Percentiles rank a stretch among this genome's conserved stretches.
These are phyloP conservation scores for Rhinatrema bivittatum DNA, from an alignment of 2,797 vertebrate genomes.

Conservation along the genomic window DNA sequence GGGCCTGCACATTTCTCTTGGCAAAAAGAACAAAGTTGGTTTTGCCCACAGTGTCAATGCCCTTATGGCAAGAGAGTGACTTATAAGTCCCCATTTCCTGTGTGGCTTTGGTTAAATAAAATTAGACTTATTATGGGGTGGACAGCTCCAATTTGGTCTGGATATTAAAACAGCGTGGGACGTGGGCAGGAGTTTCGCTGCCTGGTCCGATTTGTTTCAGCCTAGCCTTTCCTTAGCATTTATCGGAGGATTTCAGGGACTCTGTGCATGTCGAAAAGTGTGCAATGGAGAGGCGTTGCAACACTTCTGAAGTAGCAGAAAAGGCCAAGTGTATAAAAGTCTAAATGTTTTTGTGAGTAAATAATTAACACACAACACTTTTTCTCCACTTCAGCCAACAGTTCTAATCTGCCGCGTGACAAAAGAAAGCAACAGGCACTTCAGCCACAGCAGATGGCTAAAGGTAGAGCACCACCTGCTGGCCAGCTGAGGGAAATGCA, in stretches of 20 bases:
- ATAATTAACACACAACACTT: slow-evolving; percentile 26
- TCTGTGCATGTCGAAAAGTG: slow-evolving; percentile 7
- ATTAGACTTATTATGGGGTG: slow-evolving; percentile 26
- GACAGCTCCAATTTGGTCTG: slow-evolving; percentile 28
- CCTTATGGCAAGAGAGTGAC: slow-evolving; percentile 24
- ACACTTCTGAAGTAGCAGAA: neutral
- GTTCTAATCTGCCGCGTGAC: slow-evolving; percentile 12
- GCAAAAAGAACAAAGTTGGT: slow-evolving; percentile 1
- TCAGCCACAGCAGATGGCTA: slow-evolving; percentile 38
- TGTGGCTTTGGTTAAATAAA: slow-evolving; percentile 21
- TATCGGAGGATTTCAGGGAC: slow-evolving; percentile 3
- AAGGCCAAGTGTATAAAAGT: slow-evolving; percentile 11
- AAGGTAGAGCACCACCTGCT: slow-evolving; percentile 64
- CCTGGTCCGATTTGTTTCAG: slow-evolving; percentile 3
- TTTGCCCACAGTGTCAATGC: slow-evolving; percentile 25
- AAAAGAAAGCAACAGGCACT: neutral
- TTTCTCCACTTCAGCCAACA: slow-evolving; percentile 6
- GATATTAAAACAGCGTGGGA: slow-evolving; percentile 34
- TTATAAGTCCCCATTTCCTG: slow-evolving; percentile 25
- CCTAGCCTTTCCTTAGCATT: slow-evolving; percentile 7
- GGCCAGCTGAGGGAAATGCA: slow-evolving; percentile 20
- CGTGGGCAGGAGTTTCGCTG: slow-evolving; percentile 6
- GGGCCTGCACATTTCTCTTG: too few relatives aligned
- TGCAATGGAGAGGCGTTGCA: neutral
- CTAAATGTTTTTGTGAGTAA: slow-evolving; percentile 16